Conservation (phyloP, 2,797 vertebrate genomes). For the Gadopsis bispinosus region DNA sequence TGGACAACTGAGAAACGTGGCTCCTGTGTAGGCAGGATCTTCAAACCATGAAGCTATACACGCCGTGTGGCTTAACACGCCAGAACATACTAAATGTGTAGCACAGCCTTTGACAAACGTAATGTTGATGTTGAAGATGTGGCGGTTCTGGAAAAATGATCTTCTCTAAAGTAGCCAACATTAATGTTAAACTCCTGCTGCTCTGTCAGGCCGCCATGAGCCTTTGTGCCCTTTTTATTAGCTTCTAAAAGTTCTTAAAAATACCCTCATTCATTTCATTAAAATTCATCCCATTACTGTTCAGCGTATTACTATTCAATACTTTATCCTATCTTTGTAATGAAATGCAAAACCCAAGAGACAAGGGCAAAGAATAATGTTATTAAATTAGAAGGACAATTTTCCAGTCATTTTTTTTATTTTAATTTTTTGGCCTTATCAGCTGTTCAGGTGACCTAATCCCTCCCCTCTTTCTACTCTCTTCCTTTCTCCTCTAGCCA, state of each 20-base stretch:
- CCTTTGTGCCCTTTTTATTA: slow-evolving; percentile 8
- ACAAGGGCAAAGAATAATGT: slow-evolving; percentile 60
- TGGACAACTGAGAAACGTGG: background rate
- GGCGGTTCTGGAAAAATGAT: background rate
- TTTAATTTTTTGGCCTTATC: slow-evolving; percentile 62
- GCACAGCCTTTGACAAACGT: background rate
- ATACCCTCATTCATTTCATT: slow-evolving; percentile 41
- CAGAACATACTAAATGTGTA: background rate
- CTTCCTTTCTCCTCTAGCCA: background rate
- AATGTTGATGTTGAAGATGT: background rate
- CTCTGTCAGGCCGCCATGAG: background rate
- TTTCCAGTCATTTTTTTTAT: background rate
- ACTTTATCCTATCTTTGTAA: slow-evolving; percentile 65
- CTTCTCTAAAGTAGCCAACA: background rate
- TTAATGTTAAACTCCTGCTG: slow-evolving; percentile 22
- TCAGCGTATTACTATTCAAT: slow-evolving; percentile 61
- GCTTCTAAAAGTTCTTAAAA: slow-evolving; percentile 40
- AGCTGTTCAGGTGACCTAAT: slow-evolving; percentile 55
- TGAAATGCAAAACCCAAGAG: slow-evolving; percentile 68
- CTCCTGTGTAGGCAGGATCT: background rate
- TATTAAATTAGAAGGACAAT: slow-evolving; percentile 64
- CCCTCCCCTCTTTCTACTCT: slow-evolving; percentile 32
- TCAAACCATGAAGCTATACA: background rate
- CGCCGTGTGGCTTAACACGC: background rate
- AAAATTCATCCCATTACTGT: slow-evolving; percentile 57